phyloP scores from a whole-genome alignment of 2,888 invertebrate species.

The Eupeodes latifasciatus region DNA sequence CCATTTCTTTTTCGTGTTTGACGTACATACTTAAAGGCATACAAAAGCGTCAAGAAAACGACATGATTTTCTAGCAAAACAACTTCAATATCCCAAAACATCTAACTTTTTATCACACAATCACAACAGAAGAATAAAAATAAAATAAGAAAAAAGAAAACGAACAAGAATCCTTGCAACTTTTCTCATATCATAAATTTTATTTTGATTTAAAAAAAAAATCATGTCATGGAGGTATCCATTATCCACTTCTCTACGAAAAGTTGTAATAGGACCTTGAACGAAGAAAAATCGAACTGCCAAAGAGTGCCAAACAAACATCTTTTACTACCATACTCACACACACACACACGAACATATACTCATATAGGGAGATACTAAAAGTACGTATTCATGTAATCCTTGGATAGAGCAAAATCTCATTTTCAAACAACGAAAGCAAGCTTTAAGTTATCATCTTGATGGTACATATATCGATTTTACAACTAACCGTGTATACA shows the following conservation, averaged over 20 bases:
- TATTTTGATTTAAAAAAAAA: conserved; percentile 12
- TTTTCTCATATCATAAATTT: conserved; percentile 59
- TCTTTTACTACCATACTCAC: conserved; percentile 42
- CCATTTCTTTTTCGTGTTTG: not conserved
- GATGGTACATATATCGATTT: conserved; percentile 59
- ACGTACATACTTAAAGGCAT: too few relatives aligned
- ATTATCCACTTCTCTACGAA: conserved; percentile 25
- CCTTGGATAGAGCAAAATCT: conserved; percentile 50
- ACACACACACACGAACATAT: not conserved
- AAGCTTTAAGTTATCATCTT: conserved; percentile 62
- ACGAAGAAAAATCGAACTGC: conserved; percentile 70
- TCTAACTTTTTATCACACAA: conserved; percentile 62
- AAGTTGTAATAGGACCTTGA: conserved; percentile 73
- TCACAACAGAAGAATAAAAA: not conserved
- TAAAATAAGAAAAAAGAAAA: not conserved
- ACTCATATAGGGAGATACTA: not conserved
- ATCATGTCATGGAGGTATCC: conserved; percentile 17
- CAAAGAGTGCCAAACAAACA: conserved; percentile 67
- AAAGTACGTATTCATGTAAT: conserved; percentile 62
- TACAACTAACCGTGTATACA: conserved; percentile 52
- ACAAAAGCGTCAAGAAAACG: conserved; percentile 34
- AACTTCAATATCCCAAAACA: conserved; percentile 39
- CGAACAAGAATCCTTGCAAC: conserved; percentile 55
- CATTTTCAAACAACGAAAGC: conserved; percentile 36
- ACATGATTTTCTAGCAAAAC: conserved; percentile 37